Evolutionary conservation across 2,113 vertebrate species (phyloP), one percentile per base, ranked within the genome.

Genomic region (Dryoscopus gambensis): DNA sequence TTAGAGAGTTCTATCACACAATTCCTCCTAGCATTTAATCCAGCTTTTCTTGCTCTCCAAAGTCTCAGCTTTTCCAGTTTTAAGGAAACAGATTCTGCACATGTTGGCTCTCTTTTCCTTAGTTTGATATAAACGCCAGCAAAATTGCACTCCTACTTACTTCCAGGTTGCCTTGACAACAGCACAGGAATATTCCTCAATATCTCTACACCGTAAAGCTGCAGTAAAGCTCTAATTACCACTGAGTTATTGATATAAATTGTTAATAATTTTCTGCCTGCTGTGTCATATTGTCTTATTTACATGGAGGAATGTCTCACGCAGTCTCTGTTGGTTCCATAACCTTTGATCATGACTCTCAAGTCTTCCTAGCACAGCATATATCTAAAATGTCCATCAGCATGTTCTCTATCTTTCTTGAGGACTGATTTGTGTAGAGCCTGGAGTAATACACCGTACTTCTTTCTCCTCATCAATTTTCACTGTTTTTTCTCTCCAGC

Each of bases 91-190:
- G 39, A 40, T 75, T 90, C 52, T 87, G 37, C 44, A 24, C 7
- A n/a, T n/a, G 3, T 17, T 89, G 15, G 12, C 27, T 92, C 60
- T 84, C 68, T 22, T 76, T 82, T 87, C 22, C 21, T 40, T 70
- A 47, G 31, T 60, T 79, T 59, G 47, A 49, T 62, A 68, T 10
- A 89, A 92, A 52, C 0, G 0, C 60, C 44, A 84, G 65, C 39
- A 89, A 62, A 84, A 73, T 35, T 40, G 17, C 55, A 80, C 46
- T 50, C n/a, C 23, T 84, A 46, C 19, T 5, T 75, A 31, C 31
- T 91, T 74, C 30, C 69, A 63, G 60, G 86, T 95, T 95, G 40
- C 95, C 89, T 71, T 79, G 91, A 27, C 89, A 88, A 63, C 68
- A 67, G 42, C 39, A 52, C 27, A 42, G 80, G 56, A 90, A n/a